A percentile compares a stretch with the other conserved stretches of the same genome.
These are phyloP conservation scores for Neodiprion lecontei DNA, from an alignment of 1,140 invertebrate genomes.

Conservation along the genomic window DNA sequence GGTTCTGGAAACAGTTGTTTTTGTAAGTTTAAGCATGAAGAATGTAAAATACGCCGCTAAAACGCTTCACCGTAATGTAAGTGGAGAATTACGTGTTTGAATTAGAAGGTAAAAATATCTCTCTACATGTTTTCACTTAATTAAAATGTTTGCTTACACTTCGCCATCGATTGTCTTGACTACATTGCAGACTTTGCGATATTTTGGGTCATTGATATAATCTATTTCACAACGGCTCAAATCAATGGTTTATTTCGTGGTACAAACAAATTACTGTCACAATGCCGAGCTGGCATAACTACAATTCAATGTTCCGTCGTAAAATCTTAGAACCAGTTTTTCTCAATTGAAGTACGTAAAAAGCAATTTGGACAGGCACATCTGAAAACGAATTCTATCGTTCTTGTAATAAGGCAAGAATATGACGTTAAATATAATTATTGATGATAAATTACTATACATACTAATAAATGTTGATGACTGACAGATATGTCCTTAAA, in stretches of 20 bases:
- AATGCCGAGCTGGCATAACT: background rate
- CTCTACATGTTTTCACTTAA: too few species aligned
- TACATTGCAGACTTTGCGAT: background rate
- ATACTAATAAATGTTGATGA: background rate
- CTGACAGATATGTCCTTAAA: background rate
- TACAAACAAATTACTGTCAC: background rate
- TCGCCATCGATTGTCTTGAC: background rate
- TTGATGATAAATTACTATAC: background rate
- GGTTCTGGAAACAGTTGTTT: slow-evolving; percentile 13
- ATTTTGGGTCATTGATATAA: background rate
- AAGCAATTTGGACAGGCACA: too few species aligned
- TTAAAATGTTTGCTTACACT: background rate
- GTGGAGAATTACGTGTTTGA: too few species aligned
- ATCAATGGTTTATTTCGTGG: background rate
- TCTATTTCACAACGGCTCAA: background rate
- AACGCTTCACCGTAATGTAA: too few species aligned
- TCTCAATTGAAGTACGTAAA: too few species aligned
- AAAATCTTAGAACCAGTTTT: too few species aligned
- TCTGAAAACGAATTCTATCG: background rate
- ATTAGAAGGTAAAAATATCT: too few species aligned
- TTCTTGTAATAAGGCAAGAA: background rate
- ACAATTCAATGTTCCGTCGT: background rate
- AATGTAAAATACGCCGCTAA: too few species aligned
- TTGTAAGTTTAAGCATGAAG: background rate
- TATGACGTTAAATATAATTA: background rate